A percentile compares a stretch with the other conserved stretches of the same genome.
phyloP scores from a whole-genome alignment of 2,113 vertebrate species.

The Bufo bufo region DNA sequence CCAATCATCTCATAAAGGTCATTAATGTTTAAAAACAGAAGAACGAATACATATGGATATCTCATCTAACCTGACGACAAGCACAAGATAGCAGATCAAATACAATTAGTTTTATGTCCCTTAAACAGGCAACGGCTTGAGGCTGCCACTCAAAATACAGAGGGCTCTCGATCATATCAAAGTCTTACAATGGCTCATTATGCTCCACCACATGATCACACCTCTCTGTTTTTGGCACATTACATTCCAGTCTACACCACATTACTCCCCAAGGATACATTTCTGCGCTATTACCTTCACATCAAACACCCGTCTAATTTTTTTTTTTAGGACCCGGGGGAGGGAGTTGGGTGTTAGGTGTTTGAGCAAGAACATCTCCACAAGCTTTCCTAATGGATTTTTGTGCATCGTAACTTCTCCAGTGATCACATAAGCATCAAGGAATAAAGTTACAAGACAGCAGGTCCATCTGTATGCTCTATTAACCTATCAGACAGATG shows the following conservation, averaged over 20 bases:
- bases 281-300: constrained; percentile 36
- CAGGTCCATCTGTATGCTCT: constrained; percentile 33
- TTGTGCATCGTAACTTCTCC: constrained; percentile 40
- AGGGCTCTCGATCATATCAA: constrained; percentile 28
- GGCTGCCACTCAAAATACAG: constrained; percentile 11
- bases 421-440: constrained; percentile 49
- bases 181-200: constrained; percentile 22
- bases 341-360: constrained; percentile 13
- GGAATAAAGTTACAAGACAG: constrained; percentile 48
- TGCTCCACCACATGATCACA: constrained; percentile 14
- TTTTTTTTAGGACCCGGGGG: constrained; percentile 10
- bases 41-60: neutral
- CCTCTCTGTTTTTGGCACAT: constrained; percentile 31
- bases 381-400: constrained; percentile 47
- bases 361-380: constrained; percentile 15
- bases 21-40: neutral
- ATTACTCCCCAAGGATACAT: constrained; percentile 44
- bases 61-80: neutral
- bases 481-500: constrained; percentile 45
- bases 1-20: neutral
- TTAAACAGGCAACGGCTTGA: neutral
- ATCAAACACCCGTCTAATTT: constrained; percentile 13
- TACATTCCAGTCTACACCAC: constrained; percentile 17
- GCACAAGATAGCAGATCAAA: neutral
- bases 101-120: constrained; percentile 30